Percentiles rank a stretch among this genome's conserved stretches.
phyloP scores from a whole-genome alignment of 2,888 invertebrate genomes.

The Barypeithes pellucidus region DNA sequence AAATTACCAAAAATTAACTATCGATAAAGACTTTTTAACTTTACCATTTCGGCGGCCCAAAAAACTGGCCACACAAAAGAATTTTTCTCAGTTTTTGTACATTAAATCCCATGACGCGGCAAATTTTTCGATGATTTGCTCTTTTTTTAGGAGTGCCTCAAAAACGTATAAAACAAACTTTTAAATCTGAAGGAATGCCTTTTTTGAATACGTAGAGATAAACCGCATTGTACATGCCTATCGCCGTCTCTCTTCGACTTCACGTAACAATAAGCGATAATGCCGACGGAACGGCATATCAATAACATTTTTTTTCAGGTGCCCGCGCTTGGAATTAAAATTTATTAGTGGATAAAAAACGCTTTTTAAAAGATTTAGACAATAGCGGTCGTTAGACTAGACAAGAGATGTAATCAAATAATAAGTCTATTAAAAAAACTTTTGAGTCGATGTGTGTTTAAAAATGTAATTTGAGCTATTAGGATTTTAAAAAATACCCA shows the following conservation, averaged over 20 bases:
- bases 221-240: background rate
- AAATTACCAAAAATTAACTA: slow-evolving; percentile 49
- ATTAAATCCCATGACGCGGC: slow-evolving; percentile 63
- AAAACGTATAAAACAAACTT: slow-evolving; percentile 53
- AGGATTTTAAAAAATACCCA: background rate
- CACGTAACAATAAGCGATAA: background rate
- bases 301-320: background rate
- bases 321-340: background rate
- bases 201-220: slow-evolving; percentile 13
- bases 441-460: background rate
- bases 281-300: background rate
- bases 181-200: slow-evolving; percentile 36
- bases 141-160: slow-evolving; percentile 54
- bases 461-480: slow-evolving; percentile 1
- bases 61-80: slow-evolving; percentile 43
- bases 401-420: slow-evolving; percentile 31
- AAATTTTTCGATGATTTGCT: slow-evolving; percentile 61
- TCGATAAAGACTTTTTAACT: slow-evolving; percentile 30
- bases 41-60: slow-evolving; percentile 36
- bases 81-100: slow-evolving; percentile 56
- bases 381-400: slow-evolving; percentile 18
- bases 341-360: slow-evolving; percentile 20
- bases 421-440: slow-evolving; percentile 19
- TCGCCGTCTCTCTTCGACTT: background rate
- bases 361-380: slow-evolving; percentile 27